These are phyloP conservation scores for Choloepus didactylus DNA, from an alignment of 2,797 vertebrate species.

Conservation along the genomic window DNA sequence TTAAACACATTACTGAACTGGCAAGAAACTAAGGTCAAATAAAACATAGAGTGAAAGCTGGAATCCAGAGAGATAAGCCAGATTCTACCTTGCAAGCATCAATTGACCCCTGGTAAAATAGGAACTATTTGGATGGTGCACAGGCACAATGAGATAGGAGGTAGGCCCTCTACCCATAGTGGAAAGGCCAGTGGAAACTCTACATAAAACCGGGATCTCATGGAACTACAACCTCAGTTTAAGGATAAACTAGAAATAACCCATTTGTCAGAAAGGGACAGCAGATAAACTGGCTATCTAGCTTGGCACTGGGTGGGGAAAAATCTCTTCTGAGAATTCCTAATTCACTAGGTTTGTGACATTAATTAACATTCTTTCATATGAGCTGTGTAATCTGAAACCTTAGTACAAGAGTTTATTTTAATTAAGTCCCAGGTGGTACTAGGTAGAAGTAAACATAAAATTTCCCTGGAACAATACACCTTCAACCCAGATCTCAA, in stretches of 20 bases:
- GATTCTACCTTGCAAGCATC: not conserved
- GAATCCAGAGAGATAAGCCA: not conserved
- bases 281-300: not conserved
- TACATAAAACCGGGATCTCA: not conserved
- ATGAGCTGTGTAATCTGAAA: not conserved
- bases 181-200: not conserved
- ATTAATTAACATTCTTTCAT: conserved; percentile 35
- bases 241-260: not conserved
- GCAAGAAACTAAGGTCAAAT: not conserved
- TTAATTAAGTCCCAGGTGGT: conserved; percentile 12
- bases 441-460: not conserved
- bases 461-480: not conserved
- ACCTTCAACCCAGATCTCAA: not conserved
- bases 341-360: not conserved
- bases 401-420: not conserved
- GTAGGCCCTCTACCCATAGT: not conserved
- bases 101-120: not conserved
- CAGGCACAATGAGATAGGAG: not conserved
- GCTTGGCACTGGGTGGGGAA: not conserved
- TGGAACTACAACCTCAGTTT: not conserved
- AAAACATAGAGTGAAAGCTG: conserved; percentile 12
- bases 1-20: not conserved
- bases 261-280: not conserved
- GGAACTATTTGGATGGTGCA: not conserved
- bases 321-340: conserved; percentile 5